phyloP scores from a whole-genome alignment of 2,113 vertebrate genomes.

The Arothron firmamentum region DNA sequence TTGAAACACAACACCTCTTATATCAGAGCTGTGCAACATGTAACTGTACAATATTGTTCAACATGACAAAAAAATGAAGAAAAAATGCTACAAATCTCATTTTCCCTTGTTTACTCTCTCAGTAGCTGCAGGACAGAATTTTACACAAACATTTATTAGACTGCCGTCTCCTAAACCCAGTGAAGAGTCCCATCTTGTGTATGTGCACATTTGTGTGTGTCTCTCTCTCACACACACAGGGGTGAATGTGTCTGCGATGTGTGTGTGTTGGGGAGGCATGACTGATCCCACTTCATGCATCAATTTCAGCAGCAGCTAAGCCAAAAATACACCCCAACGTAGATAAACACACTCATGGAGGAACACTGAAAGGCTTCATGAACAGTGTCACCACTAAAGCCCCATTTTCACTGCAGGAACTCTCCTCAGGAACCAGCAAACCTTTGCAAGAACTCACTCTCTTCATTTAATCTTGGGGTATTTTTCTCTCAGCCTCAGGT shows the following conservation, averaged over 20 bases:
- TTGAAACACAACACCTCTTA: constrained; percentile 3
- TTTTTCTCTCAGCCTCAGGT: too few relatives aligned
- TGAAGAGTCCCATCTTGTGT: not conserved
- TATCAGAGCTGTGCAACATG: not conserved
- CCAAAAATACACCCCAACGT: constrained; percentile 1
- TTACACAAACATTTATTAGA: too few relatives aligned
- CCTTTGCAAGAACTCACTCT: too few relatives aligned
- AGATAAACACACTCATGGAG: constrained; percentile 5
- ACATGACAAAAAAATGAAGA: too few relatives aligned
- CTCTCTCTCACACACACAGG: not conserved
- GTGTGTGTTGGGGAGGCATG: not conserved
- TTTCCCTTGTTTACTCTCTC: too few relatives aligned
- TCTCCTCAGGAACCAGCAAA: too few relatives aligned
- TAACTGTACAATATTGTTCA: not conserved
- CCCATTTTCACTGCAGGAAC: too few relatives aligned
- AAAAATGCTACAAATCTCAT: too few relatives aligned
- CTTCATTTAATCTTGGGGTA: too few relatives aligned
- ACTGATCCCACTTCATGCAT: constrained; percentile 6
- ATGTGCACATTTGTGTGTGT: constrained; percentile 7
- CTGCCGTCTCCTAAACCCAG: too few relatives aligned
- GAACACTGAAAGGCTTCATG: not conserved
- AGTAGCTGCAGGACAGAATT: too few relatives aligned
- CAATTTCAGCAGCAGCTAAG: constrained; percentile 4
- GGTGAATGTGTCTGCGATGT: too few relatives aligned
- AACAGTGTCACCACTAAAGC: not conserved